Conservation (phyloP, 2,888 invertebrate genomes). For the Mystacides longicornis region DNA sequence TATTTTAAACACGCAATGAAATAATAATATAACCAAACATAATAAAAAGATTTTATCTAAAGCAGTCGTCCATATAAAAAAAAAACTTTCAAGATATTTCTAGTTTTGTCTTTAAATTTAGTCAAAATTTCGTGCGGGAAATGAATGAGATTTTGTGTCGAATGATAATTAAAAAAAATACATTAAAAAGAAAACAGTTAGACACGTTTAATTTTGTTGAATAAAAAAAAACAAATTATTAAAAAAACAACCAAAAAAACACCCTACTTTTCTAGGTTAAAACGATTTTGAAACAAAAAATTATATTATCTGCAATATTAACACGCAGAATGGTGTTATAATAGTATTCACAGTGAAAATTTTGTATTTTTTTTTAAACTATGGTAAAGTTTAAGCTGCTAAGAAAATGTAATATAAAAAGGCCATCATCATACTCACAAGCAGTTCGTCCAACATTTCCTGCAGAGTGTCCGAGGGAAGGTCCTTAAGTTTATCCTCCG, state of each 20-base stretch:
- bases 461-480: constrained; percentile 65
- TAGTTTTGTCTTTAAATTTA: neutral
- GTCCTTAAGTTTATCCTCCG: constrained; percentile 59
- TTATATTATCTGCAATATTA: too few species aligned
- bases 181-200: neutral
- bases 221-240: neutral
- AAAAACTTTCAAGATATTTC: too few species aligned
- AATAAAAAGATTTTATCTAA: too few species aligned
- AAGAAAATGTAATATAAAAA: too few species aligned
- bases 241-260: neutral
- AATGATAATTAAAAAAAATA: neutral
- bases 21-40: too few species aligned
- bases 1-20: too few species aligned
- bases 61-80: too few species aligned
- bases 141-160: neutral
- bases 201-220: neutral
- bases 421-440: constrained; percentile 63
- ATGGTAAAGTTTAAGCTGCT: too few species aligned
- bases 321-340: too few species aligned
- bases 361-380: neutral
- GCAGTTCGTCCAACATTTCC: constrained; percentile 62
- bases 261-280: too few species aligned
- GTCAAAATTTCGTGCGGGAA: too few species aligned
- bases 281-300: too few species aligned
- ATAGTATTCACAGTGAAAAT: neutral